Percentiles rank a stretch among this genome's conserved stretches.
These are phyloP conservation scores for Garra rufa DNA, from an alignment of 2,113 vertebrate genomes.

Conservation along the genomic window DNA sequence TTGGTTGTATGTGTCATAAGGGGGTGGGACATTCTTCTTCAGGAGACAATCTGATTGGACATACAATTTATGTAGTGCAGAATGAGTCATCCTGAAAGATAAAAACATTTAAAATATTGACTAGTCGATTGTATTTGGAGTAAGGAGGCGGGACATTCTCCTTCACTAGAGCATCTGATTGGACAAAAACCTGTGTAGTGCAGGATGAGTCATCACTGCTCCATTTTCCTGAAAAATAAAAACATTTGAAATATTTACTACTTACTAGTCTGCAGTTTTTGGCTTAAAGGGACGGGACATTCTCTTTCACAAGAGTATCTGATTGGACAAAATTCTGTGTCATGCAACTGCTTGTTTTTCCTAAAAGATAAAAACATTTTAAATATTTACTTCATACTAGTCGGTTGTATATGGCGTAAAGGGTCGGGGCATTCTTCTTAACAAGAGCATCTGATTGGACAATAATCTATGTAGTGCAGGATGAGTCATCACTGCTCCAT, in stretches of 20 bases:
- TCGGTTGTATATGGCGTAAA: neutral
- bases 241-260: neutral
- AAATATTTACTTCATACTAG: neutral
- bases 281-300: neutral
- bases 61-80: neutral
- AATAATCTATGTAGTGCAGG: neutral
- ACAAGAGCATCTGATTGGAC: slow-evolving; percentile 4
- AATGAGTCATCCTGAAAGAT: neutral
- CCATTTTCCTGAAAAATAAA: neutral
- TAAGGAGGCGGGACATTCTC: neutral
- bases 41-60: slow-evolving; percentile 9
- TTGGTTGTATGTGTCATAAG: neutral
- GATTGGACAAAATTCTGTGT: too few species aligned
- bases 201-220: neutral
- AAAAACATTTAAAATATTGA: neutral
- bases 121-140: neutral
- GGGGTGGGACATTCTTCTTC: neutral
- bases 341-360: too few species aligned
- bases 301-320: neutral
- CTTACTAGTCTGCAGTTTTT: neutral
- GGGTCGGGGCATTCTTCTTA: neutral
- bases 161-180: neutral
- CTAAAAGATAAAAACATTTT: too few species aligned
- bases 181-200: neutral
- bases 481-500: neutral